These are phyloP conservation scores for Drosophila mayaguana DNA, from an alignment of 2,888 invertebrate genomes.

Conservation along the genomic window DNA sequence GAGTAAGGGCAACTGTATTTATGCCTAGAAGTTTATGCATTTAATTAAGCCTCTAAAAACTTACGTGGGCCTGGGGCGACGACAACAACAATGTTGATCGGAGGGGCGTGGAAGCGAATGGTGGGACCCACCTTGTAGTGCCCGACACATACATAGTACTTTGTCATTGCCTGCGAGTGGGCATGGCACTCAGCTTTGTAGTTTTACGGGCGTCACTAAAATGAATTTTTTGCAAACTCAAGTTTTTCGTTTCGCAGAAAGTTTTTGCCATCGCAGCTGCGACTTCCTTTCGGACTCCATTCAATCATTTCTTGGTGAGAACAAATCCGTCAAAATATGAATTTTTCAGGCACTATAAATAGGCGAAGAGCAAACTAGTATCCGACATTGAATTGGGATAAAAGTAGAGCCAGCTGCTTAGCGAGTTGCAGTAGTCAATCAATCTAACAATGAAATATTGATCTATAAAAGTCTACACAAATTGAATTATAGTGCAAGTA, in stretches of 20 bases:
- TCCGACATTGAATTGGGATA: neutral
- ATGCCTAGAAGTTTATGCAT: slow-evolving; percentile 74
- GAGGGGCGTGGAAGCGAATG: neutral
- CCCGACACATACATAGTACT: slow-evolving; percentile 30
- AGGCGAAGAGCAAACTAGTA: neutral
- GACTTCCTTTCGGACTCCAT: slow-evolving; percentile 67
- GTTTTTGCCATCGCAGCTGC: slow-evolving; percentile 57
- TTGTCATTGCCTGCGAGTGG: slow-evolving; percentile 42
- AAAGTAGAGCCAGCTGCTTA: neutral
- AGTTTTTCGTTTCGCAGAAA: slow-evolving; percentile 32
- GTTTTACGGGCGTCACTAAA: slow-evolving; percentile 32
- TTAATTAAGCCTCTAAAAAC: slow-evolving; percentile 73
- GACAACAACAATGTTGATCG: slow-evolving; percentile 29
- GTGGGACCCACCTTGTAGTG: slow-evolving; percentile 21
- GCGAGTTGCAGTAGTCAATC: neutral
- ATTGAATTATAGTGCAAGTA: neutral
- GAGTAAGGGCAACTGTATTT: slow-evolving; percentile 42
- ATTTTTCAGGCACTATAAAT: slow-evolving; percentile 3
- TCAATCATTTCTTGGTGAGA: slow-evolving; percentile 58
- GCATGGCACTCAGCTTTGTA: slow-evolving; percentile 10
- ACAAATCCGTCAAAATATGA: slow-evolving; percentile 22
- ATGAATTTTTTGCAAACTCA: slow-evolving; percentile 22
- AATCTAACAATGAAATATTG: neutral
- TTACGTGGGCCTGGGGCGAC: slow-evolving; percentile 36
- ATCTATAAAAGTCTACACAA: neutral